A percentile compares a stretch with the other conserved stretches of the same genome.
phyloP scores from a whole-genome alignment of 2,797 vertebrate species.

The Anisognathus igniventris region DNA sequence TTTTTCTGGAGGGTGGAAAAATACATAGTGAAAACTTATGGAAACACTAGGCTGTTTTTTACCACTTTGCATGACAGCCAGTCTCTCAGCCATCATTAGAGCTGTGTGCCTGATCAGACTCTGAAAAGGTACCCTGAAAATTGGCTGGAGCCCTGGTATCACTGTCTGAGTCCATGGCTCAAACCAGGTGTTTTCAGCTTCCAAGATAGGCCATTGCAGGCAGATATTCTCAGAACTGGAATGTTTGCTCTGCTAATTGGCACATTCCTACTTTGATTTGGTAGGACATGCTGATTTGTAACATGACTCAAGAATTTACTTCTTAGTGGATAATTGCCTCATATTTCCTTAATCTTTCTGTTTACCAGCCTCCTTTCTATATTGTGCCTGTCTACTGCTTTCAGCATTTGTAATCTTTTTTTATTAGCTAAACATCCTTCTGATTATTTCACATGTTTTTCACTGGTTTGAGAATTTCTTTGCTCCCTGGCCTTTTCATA shows the following conservation, averaged over 20 bases:
- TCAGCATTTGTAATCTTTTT: neutral
- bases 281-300: constrained; percentile 52
- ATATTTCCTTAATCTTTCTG: neutral
- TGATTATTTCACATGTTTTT: constrained; percentile 1
- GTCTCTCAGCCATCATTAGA: neutral
- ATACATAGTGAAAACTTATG: neutral
- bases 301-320: constrained; percentile 44
- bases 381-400: neutral
- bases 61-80: neutral
- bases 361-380: neutral
- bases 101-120: neutral
- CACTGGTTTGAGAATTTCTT: neutral
- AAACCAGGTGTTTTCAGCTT: neutral
- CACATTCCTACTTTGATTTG: constrained; percentile 53
- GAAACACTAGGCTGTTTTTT: constrained; percentile 18
- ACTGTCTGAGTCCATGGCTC: neutral
- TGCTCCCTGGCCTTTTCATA: constrained; percentile 28
- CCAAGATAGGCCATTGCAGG: neutral
- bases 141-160: neutral
- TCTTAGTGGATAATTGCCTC: constrained; percentile 40
- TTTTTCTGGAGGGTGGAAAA: constrained; percentile 50
- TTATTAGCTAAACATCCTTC: neutral
- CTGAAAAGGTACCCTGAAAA: neutral
- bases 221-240: constrained; percentile 9
- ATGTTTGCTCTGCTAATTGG: constrained; percentile 51